Conservation (phyloP, 2,797 vertebrate species). For the Bradypodion ventrale region DNA sequence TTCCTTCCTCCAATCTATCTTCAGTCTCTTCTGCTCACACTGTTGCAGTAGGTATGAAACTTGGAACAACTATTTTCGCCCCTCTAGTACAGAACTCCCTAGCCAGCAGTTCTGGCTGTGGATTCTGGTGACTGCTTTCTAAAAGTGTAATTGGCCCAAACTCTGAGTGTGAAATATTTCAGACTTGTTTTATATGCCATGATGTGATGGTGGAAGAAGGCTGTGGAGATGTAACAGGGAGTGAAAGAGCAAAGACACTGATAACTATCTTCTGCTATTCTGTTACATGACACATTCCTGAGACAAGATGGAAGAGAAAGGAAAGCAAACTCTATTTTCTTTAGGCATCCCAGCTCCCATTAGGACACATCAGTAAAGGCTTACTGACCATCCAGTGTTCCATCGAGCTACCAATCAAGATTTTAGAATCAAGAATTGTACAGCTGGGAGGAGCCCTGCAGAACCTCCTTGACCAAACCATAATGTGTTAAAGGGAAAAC, state of each 20-base stretch:
- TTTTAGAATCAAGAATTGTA: background rate
- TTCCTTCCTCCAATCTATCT: background rate
- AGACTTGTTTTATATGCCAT: too few species aligned
- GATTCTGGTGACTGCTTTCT: too few species aligned
- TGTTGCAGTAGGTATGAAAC: background rate
- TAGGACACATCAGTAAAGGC: background rate
- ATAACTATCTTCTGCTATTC: too few species aligned
- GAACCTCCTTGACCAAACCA: background rate
- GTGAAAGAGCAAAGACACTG: too few species aligned
- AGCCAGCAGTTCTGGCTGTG: too few species aligned
- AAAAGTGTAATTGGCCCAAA: too few species aligned
- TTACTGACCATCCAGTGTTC: background rate
- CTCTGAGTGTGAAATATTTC: too few species aligned
- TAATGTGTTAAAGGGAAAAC: background rate
- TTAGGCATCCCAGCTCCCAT: background rate
- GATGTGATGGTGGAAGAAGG: too few species aligned
- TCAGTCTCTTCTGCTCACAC: background rate
- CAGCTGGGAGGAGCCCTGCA: background rate
- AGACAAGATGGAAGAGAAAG: background rate
- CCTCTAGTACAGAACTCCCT: too few species aligned
- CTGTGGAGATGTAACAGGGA: too few species aligned
- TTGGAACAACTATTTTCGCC: background rate
- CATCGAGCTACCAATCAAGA: background rate
- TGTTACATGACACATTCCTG: background rate
- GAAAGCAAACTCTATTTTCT: background rate